Conservation (phyloP, 1,140 invertebrate genomes). For the Episyrphus balteatus region DNA sequence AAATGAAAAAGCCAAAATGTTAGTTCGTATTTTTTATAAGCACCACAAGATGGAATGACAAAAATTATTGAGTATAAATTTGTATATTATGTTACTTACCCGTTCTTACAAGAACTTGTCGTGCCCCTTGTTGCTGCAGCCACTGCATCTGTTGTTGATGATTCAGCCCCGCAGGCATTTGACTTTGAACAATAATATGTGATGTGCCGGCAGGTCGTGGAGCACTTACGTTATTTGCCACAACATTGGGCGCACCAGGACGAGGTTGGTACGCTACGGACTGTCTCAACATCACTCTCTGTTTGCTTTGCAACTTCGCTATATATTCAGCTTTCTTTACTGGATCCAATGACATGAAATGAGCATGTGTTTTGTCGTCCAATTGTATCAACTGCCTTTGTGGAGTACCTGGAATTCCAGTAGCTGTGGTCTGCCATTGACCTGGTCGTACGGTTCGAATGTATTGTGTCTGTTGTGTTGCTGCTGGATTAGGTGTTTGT, state of each 20-base stretch:
- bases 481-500: background rate
- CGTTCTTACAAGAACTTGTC: slow-evolving; percentile 41
- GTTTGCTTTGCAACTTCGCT: slow-evolving; percentile 55
- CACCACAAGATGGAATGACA: slow-evolving; percentile 20
- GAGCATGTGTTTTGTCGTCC: slow-evolving; percentile 70
- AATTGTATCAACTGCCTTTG: slow-evolving; percentile 59
- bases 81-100: background rate
- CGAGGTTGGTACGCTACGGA: slow-evolving; percentile 39
- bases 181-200: slow-evolving; percentile 43
- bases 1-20: background rate
- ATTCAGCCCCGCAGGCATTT: slow-evolving; percentile 47
- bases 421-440: slow-evolving; percentile 24
- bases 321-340: slow-evolving; percentile 66
- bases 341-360: slow-evolving; percentile 68
- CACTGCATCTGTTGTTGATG: slow-evolving; percentile 56
- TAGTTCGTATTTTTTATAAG: slow-evolving; percentile 6
- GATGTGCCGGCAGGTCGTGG: slow-evolving; percentile 41
- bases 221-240: slow-evolving; percentile 31
- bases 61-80: no score
- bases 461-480: background rate
- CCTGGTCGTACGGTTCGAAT: slow-evolving; percentile 17
- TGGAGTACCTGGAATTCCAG: slow-evolving; percentile 41
- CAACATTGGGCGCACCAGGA: slow-evolving; percentile 42
- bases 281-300: slow-evolving; percentile 42
- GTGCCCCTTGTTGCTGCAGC: slow-evolving; percentile 49